Conservation (phyloP, 2,113 vertebrate species). For the Antigone vipio region DNA sequence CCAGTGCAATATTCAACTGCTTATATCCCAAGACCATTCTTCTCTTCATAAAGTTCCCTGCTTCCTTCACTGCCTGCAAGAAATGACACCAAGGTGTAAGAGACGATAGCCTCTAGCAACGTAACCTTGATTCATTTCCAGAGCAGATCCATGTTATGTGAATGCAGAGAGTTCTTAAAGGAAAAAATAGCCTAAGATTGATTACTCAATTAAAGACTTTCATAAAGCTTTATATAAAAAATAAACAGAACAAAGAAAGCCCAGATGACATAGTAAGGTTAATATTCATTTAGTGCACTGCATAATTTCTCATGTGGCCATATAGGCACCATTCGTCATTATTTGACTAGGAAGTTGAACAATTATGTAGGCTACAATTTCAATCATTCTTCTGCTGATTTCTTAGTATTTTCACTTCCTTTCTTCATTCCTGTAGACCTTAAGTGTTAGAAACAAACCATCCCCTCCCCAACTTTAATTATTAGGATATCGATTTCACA, state of each 20-base stretch:
- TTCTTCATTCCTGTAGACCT: background rate
- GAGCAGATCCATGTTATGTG: background rate
- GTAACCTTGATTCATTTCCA: background rate
- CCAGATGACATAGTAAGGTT: background rate
- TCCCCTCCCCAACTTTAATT: background rate
- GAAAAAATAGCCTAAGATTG: background rate
- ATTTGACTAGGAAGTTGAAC: background rate
- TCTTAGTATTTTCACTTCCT: background rate
- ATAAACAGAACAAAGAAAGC: background rate
- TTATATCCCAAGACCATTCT: background rate
- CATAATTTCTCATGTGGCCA: background rate
- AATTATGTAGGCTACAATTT: background rate
- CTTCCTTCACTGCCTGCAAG: background rate
- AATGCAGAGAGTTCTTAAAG: background rate
- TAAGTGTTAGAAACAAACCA: background rate
- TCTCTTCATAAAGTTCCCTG: background rate
- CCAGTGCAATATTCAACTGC: background rate
- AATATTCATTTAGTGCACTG: background rate
- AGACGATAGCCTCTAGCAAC: background rate
- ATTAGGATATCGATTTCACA: background rate
- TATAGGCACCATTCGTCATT: background rate
- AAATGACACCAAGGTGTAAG: background rate
- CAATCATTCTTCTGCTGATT: background rate
- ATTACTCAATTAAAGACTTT: background rate
- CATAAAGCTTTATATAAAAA: background rate